Evolutionary conservation across 2,888 invertebrate genomes (phyloP), one percentile per base, ranked within the genome.

Genomic region (Epiblema foenella): DNA sequence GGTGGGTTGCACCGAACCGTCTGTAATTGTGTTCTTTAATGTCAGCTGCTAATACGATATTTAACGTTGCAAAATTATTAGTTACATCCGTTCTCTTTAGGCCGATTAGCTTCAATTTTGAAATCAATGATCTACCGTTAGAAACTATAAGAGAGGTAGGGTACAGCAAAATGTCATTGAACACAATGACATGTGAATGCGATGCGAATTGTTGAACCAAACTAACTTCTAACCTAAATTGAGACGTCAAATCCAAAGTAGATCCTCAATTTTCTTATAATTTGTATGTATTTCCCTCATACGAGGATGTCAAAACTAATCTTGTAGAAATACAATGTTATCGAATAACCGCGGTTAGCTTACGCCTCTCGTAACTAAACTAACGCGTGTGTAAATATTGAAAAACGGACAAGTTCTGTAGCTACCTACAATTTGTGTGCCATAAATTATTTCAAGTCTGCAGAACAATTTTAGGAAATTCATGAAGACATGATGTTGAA

Each of bases 331-430:
- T 18, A 49, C 5, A 54, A 20, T 62, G 29, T 54, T 39, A 64
- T 52, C 8, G 52, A 64, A 64, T 54, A 20, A 39, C 52, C 52
- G 9, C 37, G 1, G 52, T 20, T 20, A 20, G 20, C n/a, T 37
- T 37, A 64, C n/a, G 54, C 52, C 10, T 20, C 52, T 63, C 63
- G 51, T 52, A 64, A 64, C 15, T 64, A 52, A 39, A 29, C 15
- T n/a, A 29, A 54, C 54, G 7, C 29, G 29, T 54, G 15, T 0
- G 2, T 1, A 52, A 37, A 52, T 7, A 15, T 15, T 1, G 20
- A 52, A 52, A 20, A 0, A 1, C 20, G 37, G 20, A 52, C 64
- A 64, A 64, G 64, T 64, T 37, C 20, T 42, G 15, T 42, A 42
- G 15, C 42, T 0, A 42, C 15, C 42, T 0, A 42, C 15, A 3